Percentiles rank a stretch among this genome's conserved stretches.
Evolutionary conservation across 2,797 vertebrate genomes (phyloP).

Genomic region (Dermochelys coriacea): DNA sequence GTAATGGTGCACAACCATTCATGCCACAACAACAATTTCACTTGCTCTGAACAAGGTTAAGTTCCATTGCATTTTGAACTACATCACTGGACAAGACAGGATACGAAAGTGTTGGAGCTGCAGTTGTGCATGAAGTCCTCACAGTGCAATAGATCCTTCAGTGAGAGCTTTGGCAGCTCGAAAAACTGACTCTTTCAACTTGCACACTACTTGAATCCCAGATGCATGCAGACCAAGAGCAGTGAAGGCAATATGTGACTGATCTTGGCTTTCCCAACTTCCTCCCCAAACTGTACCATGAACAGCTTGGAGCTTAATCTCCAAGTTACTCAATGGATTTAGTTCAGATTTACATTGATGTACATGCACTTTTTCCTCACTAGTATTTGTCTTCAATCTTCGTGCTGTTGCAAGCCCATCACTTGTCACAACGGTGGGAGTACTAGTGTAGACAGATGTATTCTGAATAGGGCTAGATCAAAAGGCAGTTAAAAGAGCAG

Average conservation of each 20-base stretch:
- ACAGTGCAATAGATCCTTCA: not conserved
- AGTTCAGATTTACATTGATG: not conserved
- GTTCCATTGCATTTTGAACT: not conserved
- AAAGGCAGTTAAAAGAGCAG: not conserved
- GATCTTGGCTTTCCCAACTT: not conserved
- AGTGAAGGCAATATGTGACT: not conserved
- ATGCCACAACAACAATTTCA: not conserved
- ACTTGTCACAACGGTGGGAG: not conserved
- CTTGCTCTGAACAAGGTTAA: not conserved
- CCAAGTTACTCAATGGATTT: not conserved
- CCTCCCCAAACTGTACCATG: not conserved
- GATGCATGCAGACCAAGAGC: not conserved
- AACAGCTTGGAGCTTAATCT: not conserved
- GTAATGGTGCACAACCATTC: not conserved
- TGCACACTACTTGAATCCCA: not conserved
- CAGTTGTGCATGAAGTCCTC: not conserved
- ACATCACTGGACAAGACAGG: not conserved
- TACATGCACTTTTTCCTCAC: not conserved
- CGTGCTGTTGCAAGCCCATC: not conserved
- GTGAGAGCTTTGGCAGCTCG: not conserved
- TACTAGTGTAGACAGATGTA: rapidly evolving
- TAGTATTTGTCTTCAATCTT: not conserved
- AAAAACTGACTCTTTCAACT: not conserved
- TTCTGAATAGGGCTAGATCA: not conserved
- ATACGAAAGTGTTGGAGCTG: not conserved